phyloP scores from a whole-genome alignment of 2,888 invertebrate species.

The Cataglyphis altisquamis region DNA sequence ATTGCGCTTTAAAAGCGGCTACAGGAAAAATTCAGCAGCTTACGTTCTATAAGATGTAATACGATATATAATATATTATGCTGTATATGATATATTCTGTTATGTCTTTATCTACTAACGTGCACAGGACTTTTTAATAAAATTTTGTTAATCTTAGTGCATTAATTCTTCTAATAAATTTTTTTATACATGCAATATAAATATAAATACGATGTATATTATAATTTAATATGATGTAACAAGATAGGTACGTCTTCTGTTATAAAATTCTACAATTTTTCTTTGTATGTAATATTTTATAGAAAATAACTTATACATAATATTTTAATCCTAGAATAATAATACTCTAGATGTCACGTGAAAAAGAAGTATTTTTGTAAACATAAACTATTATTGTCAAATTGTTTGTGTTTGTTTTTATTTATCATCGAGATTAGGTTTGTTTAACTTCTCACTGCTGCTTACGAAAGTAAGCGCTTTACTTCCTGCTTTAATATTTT shows the following conservation, averaged over 20 bases:
- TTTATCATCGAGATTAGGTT: conserved; percentile 1
- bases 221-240: not conserved
- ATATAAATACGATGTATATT: not conserved
- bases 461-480: conserved; percentile 17
- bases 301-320: not conserved
- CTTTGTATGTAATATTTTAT: not conserved
- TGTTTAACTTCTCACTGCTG: conserved; percentile 38
- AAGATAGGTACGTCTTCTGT: not conserved
- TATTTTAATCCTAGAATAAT: not conserved
- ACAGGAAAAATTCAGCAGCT: not conserved
- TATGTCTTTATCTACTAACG: not conserved
- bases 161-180: not conserved
- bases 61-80: not conserved
- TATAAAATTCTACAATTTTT: conserved; percentile 14
- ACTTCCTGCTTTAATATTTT: conserved; percentile 11
- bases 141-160: not conserved
- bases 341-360: not conserved
- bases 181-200: conserved; percentile 3
- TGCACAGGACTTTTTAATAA: not conserved
- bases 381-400: conserved; percentile 33
- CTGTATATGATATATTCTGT: not conserved
- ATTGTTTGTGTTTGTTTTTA: conserved; percentile 36
- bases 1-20: conserved; percentile 10
- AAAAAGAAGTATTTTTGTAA: not conserved
- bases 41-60: not conserved